Evolutionary conservation across 2,888 invertebrate genomes (phyloP).

Genomic region (Coelogynopora nodosa): DNA sequence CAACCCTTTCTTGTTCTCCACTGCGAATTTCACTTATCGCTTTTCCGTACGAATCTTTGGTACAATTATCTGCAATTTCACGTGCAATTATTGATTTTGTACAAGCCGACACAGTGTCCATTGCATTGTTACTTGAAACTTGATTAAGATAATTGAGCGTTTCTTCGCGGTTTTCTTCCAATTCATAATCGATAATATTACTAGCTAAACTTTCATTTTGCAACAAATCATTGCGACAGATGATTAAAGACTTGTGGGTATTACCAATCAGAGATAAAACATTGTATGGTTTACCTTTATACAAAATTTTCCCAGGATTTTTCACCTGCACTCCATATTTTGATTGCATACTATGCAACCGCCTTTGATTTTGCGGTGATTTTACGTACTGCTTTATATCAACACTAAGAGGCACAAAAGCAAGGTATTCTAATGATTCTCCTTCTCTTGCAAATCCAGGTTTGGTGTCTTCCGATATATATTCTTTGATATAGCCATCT

Average conservation of each 20-base stretch:
- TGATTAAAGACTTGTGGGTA: not conserved
- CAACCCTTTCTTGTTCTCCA: not conserved
- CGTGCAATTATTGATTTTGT: not conserved
- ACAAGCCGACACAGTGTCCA: not conserved
- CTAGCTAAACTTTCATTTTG: not conserved
- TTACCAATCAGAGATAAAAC: not conserved
- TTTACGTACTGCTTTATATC: not conserved
- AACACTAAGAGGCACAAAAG: not conserved
- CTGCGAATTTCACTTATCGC: not conserved
- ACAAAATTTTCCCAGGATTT: not conserved
- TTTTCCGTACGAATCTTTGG: not conserved
- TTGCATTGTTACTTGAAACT: constrained; percentile 1
- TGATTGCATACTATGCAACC: not conserved
- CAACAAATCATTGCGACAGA: not conserved
- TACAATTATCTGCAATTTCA: not conserved
- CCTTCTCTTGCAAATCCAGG: not conserved
- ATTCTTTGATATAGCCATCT: not conserved
- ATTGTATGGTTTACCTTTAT: not conserved
- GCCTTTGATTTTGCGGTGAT: not conserved
- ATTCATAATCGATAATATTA: not conserved
- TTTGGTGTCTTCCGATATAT: not conserved
- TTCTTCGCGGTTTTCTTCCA: not conserved
- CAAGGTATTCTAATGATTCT: not conserved
- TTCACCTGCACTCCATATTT: not conserved
- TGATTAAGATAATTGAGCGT: too few species aligned